A percentile compares a stretch with the other conserved stretches of the same genome.
These are phyloP conservation scores for Squalus acanthias DNA, from an alignment of 2,797 vertebrate species.

Conservation along the genomic window DNA sequence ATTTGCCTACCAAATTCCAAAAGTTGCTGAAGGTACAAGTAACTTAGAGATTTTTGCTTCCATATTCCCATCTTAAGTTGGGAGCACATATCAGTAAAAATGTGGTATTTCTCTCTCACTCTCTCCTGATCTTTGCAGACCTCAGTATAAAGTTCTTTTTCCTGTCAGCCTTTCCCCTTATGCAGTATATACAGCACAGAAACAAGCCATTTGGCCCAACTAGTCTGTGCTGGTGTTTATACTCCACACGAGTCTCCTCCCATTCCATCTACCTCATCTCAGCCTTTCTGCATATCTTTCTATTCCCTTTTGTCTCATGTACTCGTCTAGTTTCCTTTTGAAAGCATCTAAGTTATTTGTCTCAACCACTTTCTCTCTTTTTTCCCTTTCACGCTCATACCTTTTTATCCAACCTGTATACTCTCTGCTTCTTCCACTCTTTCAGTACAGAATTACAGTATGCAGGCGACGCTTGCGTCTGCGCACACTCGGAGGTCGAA, in stretches of 20 bases:
- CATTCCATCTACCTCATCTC: not conserved
- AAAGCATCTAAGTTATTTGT: not conserved
- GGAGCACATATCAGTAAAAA: not conserved
- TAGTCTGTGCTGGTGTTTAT: not conserved
- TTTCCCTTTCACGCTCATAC: not conserved
- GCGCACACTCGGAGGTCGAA: too few species aligned
- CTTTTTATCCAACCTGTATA: not conserved
- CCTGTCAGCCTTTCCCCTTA: not conserved
- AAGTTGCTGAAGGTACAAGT: not conserved
- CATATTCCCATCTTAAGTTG: not conserved
- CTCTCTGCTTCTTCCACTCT: not conserved
- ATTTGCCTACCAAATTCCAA: not conserved
- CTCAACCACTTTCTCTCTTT: not conserved
- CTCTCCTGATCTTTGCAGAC: not conserved
- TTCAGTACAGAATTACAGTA: not conserved
- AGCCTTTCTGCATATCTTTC: not conserved
- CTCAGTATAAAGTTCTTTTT: not conserved
- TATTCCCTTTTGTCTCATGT: not conserved
- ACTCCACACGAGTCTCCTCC: not conserved
- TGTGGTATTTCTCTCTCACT: not conserved
- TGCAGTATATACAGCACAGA: not conserved
- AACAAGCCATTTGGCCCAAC: not conserved
- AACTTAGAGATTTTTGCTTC: not conserved
- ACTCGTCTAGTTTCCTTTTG: not conserved
- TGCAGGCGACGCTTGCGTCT: too few species aligned